Base-by-base conservation (phyloP, 2,797 vertebrate genomes). In the Hylomyscus alleni region DNA sequence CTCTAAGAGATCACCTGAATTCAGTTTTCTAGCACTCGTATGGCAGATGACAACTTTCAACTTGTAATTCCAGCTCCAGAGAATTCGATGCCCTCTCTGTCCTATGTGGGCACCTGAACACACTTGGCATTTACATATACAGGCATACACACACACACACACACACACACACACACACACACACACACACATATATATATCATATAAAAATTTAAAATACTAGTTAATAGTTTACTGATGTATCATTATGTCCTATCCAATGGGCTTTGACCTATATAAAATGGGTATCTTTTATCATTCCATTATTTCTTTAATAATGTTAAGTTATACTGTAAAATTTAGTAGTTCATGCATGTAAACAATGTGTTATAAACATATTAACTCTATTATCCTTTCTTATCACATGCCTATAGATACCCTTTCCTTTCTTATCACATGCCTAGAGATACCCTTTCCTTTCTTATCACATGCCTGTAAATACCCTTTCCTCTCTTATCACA, bases 191-290 rank as follows among this genome's bases (percentile, higher is more conserved):
- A 44, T 44, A 44, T 44, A 44, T 22, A 52, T 24, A 17, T 58
- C 31, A 54, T 24, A 54, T 81, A 56, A 56, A 37, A 3, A 54
- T 37, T 44, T 47, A 40, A 67, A 85, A 15, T 44, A 86, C 1
- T 50, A 94, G 62, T 31, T 26, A 12, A 67, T 34, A 26, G 22
- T 82, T 80, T 85, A n/a, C 40, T 22, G 37, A 95, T 77, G 40
- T n/a, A 34, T 76, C 73, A 47, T 29, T 7, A 1, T 58, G 19
- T 86, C 3, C 34, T 89, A n/a, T 80, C 5, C 58, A 50, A 12
- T 94, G 34, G 26, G 37, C 31, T 83, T 95, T 88, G 47, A 83
- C 9, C n/a, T 37, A 37, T 72, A 37, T 72, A 81, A n/a, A 90
- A 34, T 72, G 34, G 34, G 3, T 88, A 37, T 29, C 1, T 54